phyloP scores from a whole-genome alignment of 1,140 invertebrate species.

The Drosophila teissieri region DNA sequence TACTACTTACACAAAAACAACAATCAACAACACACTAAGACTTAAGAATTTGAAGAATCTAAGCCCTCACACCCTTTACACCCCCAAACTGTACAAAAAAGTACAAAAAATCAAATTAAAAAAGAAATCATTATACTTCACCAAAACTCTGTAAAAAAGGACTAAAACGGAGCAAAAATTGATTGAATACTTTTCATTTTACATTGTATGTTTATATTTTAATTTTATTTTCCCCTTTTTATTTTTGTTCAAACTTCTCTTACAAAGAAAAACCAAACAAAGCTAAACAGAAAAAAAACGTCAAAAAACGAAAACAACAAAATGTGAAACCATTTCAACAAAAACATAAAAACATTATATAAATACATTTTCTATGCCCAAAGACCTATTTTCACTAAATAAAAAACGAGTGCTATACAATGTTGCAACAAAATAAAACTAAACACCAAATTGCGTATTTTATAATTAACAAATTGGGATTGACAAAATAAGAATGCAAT shows the following conservation, averaged over 20 bases:
- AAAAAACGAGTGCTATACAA: constrained; percentile 38
- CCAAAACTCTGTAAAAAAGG: constrained; percentile 37
- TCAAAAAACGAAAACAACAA: constrained; percentile 12
- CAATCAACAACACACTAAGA: constrained; percentile 39
- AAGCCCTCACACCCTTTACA: constrained; percentile 4
- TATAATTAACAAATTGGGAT: constrained; percentile 29
- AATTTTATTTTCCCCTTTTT: constrained; percentile 20
- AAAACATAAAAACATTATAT: constrained; percentile 32
- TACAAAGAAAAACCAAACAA: constrained; percentile 10
- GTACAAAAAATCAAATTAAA: constrained; percentile 29
- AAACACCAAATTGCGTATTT: constrained; percentile 46
- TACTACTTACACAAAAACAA: constrained; percentile 48
- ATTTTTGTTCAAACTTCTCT: constrained; percentile 15
- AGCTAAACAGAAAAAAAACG: constrained; percentile 11
- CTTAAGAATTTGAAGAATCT: constrained; percentile 23
- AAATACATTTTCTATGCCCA: constrained; percentile 31
- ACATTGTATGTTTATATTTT: constrained; percentile 23
- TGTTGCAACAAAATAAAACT: constrained; percentile 21
- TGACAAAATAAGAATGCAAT: not conserved
- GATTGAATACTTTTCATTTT: constrained; percentile 6
- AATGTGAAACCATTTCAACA: constrained; percentile 33
- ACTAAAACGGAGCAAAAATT: constrained; percentile 12
- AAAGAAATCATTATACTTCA: constrained; percentile 7
- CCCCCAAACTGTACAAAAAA: constrained; percentile 41
- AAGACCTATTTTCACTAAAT: constrained; percentile 47